Evolutionary conservation across 2,113 vertebrate species (phyloP).

Genomic region (Cyanistes caeruleus): DNA sequence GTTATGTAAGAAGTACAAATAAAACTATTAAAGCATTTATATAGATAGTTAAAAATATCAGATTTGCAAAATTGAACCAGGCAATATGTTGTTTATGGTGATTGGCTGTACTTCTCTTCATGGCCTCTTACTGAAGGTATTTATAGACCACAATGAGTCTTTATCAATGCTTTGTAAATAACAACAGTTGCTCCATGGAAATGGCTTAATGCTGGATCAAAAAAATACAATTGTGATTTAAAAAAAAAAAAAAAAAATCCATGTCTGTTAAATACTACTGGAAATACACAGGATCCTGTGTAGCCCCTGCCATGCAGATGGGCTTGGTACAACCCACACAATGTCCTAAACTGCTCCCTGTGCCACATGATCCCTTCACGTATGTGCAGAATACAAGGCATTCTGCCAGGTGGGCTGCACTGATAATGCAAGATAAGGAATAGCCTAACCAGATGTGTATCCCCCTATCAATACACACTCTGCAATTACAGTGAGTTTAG

Average conservation of each 20-base stretch:
- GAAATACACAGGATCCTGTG: neutral
- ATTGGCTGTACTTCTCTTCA: neutral
- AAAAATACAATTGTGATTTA: neutral
- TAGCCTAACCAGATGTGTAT: neutral
- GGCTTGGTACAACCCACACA: neutral
- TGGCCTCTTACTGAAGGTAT: neutral
- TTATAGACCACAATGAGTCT: neutral
- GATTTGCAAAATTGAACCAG: neutral
- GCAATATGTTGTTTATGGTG: neutral
- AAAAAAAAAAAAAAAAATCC: neutral
- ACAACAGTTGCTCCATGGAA: neutral
- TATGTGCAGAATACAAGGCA: neutral
- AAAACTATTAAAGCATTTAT: neutral
- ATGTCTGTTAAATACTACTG: neutral
- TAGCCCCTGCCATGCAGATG: neutral
- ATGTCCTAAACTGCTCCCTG: neutral
- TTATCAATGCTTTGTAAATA: neutral
- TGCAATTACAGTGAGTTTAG: neutral
- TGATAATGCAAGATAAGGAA: neutral
- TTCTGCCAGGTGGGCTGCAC: neutral
- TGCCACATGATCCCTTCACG: too few species aligned
- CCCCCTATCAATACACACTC: neutral
- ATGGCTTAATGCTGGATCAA: neutral
- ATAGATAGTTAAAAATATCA: neutral
- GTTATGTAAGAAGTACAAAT: neutral